Evolutionary conservation across 2,113 vertebrate species (phyloP), one percentile per base, ranked within the genome.

Genomic region (Octodon degus): DNA sequence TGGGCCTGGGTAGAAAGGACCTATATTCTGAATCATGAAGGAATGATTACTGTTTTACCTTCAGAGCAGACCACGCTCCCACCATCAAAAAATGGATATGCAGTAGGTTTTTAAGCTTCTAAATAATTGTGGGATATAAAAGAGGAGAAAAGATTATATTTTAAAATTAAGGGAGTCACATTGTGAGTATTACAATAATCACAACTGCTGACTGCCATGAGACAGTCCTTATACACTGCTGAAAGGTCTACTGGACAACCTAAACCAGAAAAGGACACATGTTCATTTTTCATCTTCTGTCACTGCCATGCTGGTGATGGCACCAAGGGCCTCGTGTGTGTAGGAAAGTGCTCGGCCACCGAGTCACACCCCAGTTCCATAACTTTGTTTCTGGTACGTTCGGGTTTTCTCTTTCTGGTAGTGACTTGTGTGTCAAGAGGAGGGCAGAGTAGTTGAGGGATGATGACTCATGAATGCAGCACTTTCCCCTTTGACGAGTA

Each of bases 121-220:
- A 92, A 94, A 85, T n/a, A 96, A 95, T 89, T 89, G 50, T n/a
- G 20, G 65, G 30, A 72, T 79, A 50, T 2, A 53, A 37, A 80
- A 37, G 58, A 83, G n/a, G 20, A 43, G n/a, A 83, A 68, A 50
- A 25, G 13, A 74, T 16, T 58, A 8, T 25, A 50, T 32, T 92
- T 89, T 47, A 87, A 55, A 84, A 77, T 53, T 50, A 93, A 81
- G n/a, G 77, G n/a, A 74, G 27, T 27, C 22, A 89, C 0, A 43
- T 12, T 50, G 50, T 50, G 50, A 50, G 8, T 50, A 68, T 65
- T 60, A 63, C 24, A 89, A 88, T 22, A 88, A 65, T 2, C 27
- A 65, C 40, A n/a, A 81, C 62, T 70, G 58, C 14, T 47, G 86
- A 74, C 30, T 80, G 4, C 32, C 55, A 43, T 40, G 47, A 96